These are phyloP conservation scores for Bryconaethiops microstoma DNA, from an alignment of 2,797 vertebrate species.

Conservation along the genomic window DNA sequence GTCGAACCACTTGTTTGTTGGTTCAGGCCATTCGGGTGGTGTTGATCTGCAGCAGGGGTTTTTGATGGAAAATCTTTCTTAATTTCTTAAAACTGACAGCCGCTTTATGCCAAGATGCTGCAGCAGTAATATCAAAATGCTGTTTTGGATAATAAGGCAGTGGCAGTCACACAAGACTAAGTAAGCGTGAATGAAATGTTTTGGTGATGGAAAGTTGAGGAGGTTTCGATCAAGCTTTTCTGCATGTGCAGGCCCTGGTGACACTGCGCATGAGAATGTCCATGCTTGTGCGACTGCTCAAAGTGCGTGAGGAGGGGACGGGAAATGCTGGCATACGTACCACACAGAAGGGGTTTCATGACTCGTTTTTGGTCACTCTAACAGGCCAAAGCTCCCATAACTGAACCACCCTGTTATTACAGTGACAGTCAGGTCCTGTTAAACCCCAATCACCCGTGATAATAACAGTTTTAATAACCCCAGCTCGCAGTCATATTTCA, in stretches of 20 bases:
- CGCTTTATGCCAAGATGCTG: conserved; percentile 38
- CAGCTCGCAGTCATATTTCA: conserved; percentile 74
- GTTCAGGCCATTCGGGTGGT: conserved; percentile 66
- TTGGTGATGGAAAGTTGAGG: conserved; percentile 50
- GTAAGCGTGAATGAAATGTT: conserved; percentile 27
- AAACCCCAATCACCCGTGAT: conserved; percentile 73
- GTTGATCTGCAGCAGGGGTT: conserved; percentile 61
- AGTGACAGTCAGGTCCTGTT: conserved; percentile 78
- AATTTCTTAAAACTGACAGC: conserved; percentile 47
- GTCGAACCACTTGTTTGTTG: conserved; percentile 73
- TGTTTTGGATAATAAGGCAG: conserved; percentile 69
- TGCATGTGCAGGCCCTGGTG: conserved; percentile 4
- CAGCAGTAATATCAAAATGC: conserved; percentile 39
- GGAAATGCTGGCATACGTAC: conserved; percentile 31
- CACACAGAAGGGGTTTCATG: conserved; percentile 46
- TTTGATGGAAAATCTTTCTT: conserved; percentile 55
- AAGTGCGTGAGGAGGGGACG: conserved; percentile 9
- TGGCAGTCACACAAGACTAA: conserved; percentile 27
- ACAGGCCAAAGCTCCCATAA: conserved; percentile 37
- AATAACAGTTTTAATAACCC: conserved; percentile 81
- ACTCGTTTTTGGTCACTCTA: conserved; percentile 59
- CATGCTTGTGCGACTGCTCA: conserved; percentile 20
- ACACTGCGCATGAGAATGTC: not conserved
- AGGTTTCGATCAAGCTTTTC: conserved; percentile 15
- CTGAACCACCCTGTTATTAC: conserved; percentile 77